Conservation (phyloP, 2,113 vertebrate species). For the Chaetops frenatus region DNA sequence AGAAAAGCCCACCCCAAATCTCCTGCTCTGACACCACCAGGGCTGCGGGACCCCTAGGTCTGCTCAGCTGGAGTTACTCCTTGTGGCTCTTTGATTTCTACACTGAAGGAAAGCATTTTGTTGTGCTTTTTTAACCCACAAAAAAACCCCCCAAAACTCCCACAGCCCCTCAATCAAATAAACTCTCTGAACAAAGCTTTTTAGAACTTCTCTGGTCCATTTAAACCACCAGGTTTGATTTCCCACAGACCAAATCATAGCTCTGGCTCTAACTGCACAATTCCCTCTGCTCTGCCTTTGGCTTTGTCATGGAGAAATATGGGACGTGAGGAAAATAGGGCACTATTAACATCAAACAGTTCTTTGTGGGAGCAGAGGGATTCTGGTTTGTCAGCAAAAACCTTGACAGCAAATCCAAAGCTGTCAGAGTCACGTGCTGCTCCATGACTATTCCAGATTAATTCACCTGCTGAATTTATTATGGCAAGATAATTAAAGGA, state of each 20-base stretch:
- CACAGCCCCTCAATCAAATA: background rate
- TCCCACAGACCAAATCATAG: background rate
- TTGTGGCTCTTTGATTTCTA: background rate
- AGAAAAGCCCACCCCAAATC: background rate
- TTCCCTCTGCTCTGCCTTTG: background rate
- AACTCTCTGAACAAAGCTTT: background rate
- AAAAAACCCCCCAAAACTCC: background rate
- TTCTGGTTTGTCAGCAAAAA: background rate
- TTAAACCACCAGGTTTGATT: background rate
- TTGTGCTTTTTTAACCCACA: background rate
- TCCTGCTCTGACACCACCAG: background rate
- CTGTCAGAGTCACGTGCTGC: background rate
- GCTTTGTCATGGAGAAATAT: accelerated
- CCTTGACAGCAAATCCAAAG: background rate
- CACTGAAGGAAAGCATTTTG: background rate
- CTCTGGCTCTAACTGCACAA: accelerated
- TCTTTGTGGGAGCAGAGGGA: background rate
- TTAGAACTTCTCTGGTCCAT: background rate
- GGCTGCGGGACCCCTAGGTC: accelerated
- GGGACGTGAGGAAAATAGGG: background rate
- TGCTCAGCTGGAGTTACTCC: background rate
- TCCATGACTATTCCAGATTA: background rate
- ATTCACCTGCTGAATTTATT: background rate
- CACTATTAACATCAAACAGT: background rate
- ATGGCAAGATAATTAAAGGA: background rate